Conservation (phyloP, 2,113 vertebrate species). For the Choloepus hoffmanni region DNA sequence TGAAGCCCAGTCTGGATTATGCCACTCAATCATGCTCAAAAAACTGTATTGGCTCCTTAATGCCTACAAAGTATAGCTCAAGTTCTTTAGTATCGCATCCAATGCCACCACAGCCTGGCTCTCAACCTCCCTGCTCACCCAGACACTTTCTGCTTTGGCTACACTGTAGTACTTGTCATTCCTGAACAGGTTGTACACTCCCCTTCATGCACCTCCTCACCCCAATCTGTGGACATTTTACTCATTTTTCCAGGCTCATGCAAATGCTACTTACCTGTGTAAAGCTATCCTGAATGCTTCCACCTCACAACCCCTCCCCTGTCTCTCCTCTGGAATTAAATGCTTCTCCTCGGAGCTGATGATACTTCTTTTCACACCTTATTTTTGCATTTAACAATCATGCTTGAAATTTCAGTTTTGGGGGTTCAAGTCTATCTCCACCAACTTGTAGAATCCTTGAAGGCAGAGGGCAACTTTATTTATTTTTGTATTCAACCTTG, state of each 20-base stretch:
- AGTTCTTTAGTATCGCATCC: neutral
- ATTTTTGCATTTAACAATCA: constrained; percentile 44
- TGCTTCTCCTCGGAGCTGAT: neutral
- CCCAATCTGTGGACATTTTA: neutral
- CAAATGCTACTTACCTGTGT: neutral
- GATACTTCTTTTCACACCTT: constrained; percentile 12
- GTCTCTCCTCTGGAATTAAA: neutral
- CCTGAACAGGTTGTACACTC: neutral
- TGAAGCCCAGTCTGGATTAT: neutral
- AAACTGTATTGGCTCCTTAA: neutral
- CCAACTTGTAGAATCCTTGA: neutral
- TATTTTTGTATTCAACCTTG: constrained; percentile 43
- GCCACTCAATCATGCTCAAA: neutral
- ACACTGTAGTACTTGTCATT: neutral
- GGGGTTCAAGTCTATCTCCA: neutral
- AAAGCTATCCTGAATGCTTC: neutral
- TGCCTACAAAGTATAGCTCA: neutral
- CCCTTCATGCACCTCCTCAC: neutral
- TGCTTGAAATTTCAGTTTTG: constrained; percentile 30
- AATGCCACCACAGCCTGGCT: neutral
- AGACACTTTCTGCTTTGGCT: neutral
- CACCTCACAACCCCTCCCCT: neutral
- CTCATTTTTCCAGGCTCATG: constrained; percentile 18
- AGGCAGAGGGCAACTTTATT: constrained; percentile 4
- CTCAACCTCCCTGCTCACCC: neutral